Evolutionary conservation across 2,113 vertebrate genomes (phyloP).

Genomic region (Tautogolabrus adspersus): DNA sequence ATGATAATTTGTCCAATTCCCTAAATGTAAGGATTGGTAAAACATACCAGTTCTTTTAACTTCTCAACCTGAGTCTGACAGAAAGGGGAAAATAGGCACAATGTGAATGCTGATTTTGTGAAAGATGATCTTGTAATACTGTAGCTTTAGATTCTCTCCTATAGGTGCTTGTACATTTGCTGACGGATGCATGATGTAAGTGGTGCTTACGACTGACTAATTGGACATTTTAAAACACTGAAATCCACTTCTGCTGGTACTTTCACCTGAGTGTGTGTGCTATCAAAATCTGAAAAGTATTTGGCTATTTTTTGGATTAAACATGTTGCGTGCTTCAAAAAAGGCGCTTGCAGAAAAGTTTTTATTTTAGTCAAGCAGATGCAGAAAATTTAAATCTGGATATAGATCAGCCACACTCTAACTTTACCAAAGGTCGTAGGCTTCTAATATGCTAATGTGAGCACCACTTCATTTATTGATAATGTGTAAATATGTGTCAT

Average conservation of each 20-base stretch:
- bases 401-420: slow-evolving; percentile 16
- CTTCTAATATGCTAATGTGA: slow-evolving; percentile 23
- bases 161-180: slow-evolving; percentile 49
- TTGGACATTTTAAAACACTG: slow-evolving; percentile 18
- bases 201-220: slow-evolving; percentile 25
- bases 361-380: slow-evolving; percentile 11
- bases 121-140: slow-evolving; percentile 37
- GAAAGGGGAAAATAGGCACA: not conserved
- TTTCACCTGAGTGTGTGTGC: slow-evolving; percentile 4
- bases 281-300: not conserved
- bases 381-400: slow-evolving; percentile 17
- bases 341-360: not conserved
- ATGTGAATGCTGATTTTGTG: slow-evolving; percentile 14
- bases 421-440: slow-evolving; percentile 5
- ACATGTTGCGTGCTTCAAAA: not conserved
- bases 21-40: not conserved
- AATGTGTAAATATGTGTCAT: slow-evolving; percentile 65
- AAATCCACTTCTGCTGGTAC: not conserved
- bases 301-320: not conserved
- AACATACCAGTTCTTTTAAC: not conserved
- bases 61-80: not conserved
- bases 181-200: slow-evolving; percentile 27
- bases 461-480: slow-evolving; percentile 39
- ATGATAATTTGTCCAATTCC: not conserved
- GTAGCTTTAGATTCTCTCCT: slow-evolving; percentile 37